Base-by-base conservation (phyloP, 1,140 invertebrate species). In the Ridgeia piscesae region DNA sequence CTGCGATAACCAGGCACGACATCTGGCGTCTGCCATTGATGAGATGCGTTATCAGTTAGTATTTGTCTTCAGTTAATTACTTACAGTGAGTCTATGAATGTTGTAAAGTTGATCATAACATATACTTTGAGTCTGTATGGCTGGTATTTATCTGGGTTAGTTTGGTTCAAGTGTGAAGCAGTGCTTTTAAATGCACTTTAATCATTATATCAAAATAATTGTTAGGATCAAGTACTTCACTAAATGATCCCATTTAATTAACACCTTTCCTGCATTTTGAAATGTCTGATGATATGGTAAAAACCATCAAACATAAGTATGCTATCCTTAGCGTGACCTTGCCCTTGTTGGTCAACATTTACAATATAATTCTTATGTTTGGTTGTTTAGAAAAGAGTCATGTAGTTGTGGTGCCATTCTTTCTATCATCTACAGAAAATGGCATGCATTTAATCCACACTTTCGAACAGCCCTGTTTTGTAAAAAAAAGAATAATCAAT, bases 21-120 rank as follows among this genome's bases (percentile, higher is more conserved):
- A 93, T 91, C 34, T 93, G 0, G 93, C 92, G 34, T 91, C 93
- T 14, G 91, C 91, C 89, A 50, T 91, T 42, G 90, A 92, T 48
- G 91, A 92, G 35, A 91, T 88, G 35, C 33, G 91, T 34, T 92
- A 92, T 77, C 91, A 91, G 92, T 92, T 31, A 89, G 92, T 92
- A 31, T 31, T 77, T 77, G 94, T 1, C 95, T 94, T 94, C 94
- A 95, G 88, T 96, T 95, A 93, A 95, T 96, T 93, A 94, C 96
- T 31, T 95, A 96, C 93, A 96, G 4, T 42, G 42, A 42, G 42
- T 42, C 4, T 42, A 42, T 42, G 42, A 4, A 42, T 6, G 4
- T 11, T 42, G 42, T 42, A 42, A 42, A 11, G 42, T 42, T 42
- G 4, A 42, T 42, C 4, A 6, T 42, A 42, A n/a, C n/a, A n/a